Evolutionary conservation across 1,140 invertebrate species (phyloP).

Genomic region (Drosophila takahashii): DNA sequence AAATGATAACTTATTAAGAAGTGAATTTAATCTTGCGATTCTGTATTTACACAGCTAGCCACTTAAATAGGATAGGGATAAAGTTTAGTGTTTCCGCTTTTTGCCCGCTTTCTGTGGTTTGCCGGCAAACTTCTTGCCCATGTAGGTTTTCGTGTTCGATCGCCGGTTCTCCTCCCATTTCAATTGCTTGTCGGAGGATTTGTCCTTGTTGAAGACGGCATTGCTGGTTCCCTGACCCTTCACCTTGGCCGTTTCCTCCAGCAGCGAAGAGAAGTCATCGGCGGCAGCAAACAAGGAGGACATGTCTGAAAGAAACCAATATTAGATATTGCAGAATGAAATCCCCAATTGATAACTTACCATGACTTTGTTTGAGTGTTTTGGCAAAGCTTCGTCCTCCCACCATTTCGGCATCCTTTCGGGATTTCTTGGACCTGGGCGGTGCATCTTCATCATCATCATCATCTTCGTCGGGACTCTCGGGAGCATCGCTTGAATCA

Average conservation of each 20-base stretch:
- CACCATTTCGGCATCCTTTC: constrained; percentile 31
- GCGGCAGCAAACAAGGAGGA: constrained; percentile 89
- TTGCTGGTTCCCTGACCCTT: constrained; percentile 88
- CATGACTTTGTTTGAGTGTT: constrained; percentile 76
- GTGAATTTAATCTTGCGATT: constrained; percentile 5
- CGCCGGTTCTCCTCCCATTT: constrained; percentile 88
- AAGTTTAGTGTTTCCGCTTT: constrained; percentile 62
- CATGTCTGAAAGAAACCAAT: constrained; percentile 69
- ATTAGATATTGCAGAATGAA: neutral
- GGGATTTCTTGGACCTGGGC: constrained; percentile 84
- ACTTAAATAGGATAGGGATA: neutral
- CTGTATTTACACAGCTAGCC: constrained; percentile 35
- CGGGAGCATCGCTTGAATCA: constrained; percentile 56
- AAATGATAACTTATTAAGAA: constrained; percentile 38
- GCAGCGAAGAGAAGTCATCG: constrained; percentile 90
- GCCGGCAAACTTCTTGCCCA: constrained; percentile 51
- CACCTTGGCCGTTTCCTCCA: constrained; percentile 88
- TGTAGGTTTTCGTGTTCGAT: constrained; percentile 75
- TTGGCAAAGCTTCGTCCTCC: constrained; percentile 69
- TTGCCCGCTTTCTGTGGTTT: constrained; percentile 52
- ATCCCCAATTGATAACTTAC: constrained; percentile 25
- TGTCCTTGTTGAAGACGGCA: constrained; percentile 88
- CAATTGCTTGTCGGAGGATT: constrained; percentile 88
- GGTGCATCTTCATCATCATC: constrained; percentile 51
- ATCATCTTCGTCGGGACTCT: constrained; percentile 63